Conservation (phyloP, 2,888 invertebrate genomes). For the Oasisia sp. region DNA sequence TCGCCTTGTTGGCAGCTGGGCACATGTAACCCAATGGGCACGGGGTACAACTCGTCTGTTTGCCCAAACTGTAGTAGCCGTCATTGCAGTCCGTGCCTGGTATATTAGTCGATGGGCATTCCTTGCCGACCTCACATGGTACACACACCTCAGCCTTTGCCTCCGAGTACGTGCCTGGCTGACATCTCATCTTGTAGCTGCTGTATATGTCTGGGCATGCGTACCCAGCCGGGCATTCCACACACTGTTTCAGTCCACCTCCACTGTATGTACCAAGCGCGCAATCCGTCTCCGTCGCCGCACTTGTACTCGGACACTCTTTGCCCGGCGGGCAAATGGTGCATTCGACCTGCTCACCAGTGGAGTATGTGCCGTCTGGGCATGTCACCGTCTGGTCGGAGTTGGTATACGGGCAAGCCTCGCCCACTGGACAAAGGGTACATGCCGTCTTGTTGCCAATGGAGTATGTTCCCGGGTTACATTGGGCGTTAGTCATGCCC, state of each 20-base stretch:
- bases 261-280: slow-evolving; percentile 52
- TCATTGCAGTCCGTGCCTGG: slow-evolving; percentile 50
- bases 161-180: slow-evolving; percentile 52
- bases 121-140: slow-evolving; percentile 55
- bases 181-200: slow-evolving; percentile 44
- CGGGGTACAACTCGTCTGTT: slow-evolving; percentile 49
- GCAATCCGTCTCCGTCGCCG: slow-evolving; percentile 49
- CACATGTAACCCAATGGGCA: slow-evolving; percentile 60
- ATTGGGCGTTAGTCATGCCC: slow-evolving; percentile 50
- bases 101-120: slow-evolving; percentile 50
- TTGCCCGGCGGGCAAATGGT: slow-evolving; percentile 54
- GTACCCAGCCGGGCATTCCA: slow-evolving; percentile 56
- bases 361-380: slow-evolving; percentile 53
- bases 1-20: slow-evolving; percentile 29
- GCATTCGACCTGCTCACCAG: slow-evolving; percentile 43
- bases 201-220: slow-evolving; percentile 57
- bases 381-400: slow-evolving; percentile 41
- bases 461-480: slow-evolving; percentile 49
- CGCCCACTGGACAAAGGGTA: slow-evolving; percentile 46
- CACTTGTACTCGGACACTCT: slow-evolving; percentile 52
- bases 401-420: slow-evolving; percentile 45
- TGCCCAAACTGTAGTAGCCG: slow-evolving; percentile 59
- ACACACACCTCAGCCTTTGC: slow-evolving; percentile 51
- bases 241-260: slow-evolving; percentile 52
- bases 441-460: slow-evolving; percentile 32